phyloP scores from a whole-genome alignment of 1,140 invertebrate species.

The Zaprionus nigranus region DNA sequence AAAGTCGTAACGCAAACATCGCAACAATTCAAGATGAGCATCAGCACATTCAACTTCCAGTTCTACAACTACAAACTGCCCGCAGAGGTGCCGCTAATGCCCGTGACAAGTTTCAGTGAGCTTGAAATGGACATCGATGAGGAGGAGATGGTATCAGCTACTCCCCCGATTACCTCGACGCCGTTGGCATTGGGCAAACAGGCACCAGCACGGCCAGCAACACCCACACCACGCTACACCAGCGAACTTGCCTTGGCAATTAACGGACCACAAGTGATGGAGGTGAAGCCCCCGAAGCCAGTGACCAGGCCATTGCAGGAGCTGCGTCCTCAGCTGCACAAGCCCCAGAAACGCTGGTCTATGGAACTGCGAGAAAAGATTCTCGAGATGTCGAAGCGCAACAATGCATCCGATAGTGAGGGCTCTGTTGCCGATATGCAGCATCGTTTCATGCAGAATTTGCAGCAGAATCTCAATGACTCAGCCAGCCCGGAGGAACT shows the following conservation, averaged over 20 bases:
- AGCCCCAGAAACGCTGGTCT: conserved; percentile 68
- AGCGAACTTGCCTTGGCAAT: conserved; percentile 48
- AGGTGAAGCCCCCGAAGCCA: conserved; percentile 12
- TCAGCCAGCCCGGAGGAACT: background rate
- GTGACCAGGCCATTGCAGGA: conserved; percentile 4
- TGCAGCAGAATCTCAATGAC: conserved; percentile 9
- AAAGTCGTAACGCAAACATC: background rate
- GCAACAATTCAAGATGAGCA: conserved; percentile 64
- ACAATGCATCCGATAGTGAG: conserved; percentile 55
- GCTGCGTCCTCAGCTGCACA: conserved; percentile 66
- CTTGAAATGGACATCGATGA: conserved; percentile 80
- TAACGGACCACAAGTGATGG: conserved; percentile 28
- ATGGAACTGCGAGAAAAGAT: conserved; percentile 73
- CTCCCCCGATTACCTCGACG: conserved; percentile 57
- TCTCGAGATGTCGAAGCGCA: conserved; percentile 75
- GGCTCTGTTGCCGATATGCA: conserved; percentile 6
- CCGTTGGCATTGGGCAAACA: conserved; percentile 26
- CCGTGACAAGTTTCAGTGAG: conserved; percentile 57
- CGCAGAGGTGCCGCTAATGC: conserved; percentile 16
- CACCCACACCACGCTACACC: conserved; percentile 54
- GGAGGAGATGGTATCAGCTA: conserved; percentile 36
- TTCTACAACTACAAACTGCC: conserved; percentile 77
- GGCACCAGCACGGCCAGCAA: background rate
- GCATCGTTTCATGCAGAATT: conserved; percentile 22
- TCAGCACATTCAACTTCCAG: conserved; percentile 75